Evolutionary conservation across 2,888 invertebrate species (phyloP).

Genomic region (Leucophenga maculata): DNA sequence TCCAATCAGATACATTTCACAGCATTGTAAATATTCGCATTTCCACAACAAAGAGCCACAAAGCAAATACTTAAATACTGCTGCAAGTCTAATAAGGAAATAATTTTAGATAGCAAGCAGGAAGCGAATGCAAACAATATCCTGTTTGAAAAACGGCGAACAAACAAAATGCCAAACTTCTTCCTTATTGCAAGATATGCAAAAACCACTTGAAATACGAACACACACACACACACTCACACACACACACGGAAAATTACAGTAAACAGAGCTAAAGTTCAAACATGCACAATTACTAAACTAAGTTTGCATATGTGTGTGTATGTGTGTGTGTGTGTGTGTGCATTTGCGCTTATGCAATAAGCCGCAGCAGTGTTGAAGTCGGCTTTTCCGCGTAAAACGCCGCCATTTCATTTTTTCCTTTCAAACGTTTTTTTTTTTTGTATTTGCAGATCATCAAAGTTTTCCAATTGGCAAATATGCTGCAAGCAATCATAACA

Average conservation of each 20-base stretch:
- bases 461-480: no score
- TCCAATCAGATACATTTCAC: no score
- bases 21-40: no score
- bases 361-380: constrained; percentile 29
- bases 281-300: constrained; percentile 45
- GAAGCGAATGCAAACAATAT: constrained; percentile 11
- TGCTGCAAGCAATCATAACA: no score
- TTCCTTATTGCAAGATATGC: constrained; percentile 57
- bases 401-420: constrained; percentile 44
- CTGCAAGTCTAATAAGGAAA: constrained; percentile 11
- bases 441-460: no score
- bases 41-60: no score
- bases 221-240: constrained; percentile 32
- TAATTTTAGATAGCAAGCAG: constrained; percentile 3
- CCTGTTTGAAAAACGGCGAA: constrained; percentile 37
- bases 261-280: no score
- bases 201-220: constrained; percentile 23
- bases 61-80: no score
- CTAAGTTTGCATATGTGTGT: no score
- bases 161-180: constrained; percentile 56
- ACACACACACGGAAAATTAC: not conserved
- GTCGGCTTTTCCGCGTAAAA: constrained; percentile 20
- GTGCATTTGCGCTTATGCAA: constrained; percentile 64
- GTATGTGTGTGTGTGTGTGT: no score
- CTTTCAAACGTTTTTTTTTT: not conserved